Evolutionary conservation across 2,113 vertebrate genomes (phyloP).

Genomic region (Apteryx owenii): DNA sequence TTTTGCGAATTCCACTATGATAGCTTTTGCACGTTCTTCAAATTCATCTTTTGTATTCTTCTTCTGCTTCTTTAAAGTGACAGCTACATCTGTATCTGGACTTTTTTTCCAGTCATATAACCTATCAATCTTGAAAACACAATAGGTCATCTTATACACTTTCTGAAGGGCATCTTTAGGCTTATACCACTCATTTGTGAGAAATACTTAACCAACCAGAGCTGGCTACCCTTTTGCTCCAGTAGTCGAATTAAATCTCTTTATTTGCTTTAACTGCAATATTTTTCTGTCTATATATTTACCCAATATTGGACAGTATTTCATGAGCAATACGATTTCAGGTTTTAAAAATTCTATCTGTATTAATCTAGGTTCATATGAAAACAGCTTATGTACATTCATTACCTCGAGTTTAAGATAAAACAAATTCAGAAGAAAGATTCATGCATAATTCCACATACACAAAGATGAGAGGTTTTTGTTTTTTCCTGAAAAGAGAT

Average conservation of each 20-base stretch:
- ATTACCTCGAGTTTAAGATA: background rate
- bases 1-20: slow-evolving; percentile 96
- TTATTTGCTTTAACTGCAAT: background rate
- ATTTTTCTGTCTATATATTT: background rate
- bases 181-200: background rate
- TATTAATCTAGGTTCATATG: background rate
- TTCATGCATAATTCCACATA: background rate
- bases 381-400: background rate
- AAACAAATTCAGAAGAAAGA: background rate
- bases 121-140: slow-evolving; percentile 88
- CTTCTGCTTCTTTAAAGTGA: slow-evolving; percentile 98
- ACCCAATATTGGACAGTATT: background rate
- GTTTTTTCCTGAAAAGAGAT: background rate
- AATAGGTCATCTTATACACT: background rate
- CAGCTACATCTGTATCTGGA: slow-evolving; percentile 90
- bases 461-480: background rate
- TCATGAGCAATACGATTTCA: background rate
- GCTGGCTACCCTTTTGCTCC: background rate
- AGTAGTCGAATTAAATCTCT: background rate
- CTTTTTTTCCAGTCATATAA: slow-evolving; percentile 99
- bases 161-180: background rate
- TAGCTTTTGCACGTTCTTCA: slow-evolving; percentile 90
- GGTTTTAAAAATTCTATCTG: background rate
- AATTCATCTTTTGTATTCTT: slow-evolving; percentile 99
- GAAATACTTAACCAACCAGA: background rate